A percentile compares a stretch with the other conserved stretches of the same genome.
Evolutionary conservation across 2,888 invertebrate genomes (phyloP).

Genomic region (Himalopsyche kuldschensis): DNA sequence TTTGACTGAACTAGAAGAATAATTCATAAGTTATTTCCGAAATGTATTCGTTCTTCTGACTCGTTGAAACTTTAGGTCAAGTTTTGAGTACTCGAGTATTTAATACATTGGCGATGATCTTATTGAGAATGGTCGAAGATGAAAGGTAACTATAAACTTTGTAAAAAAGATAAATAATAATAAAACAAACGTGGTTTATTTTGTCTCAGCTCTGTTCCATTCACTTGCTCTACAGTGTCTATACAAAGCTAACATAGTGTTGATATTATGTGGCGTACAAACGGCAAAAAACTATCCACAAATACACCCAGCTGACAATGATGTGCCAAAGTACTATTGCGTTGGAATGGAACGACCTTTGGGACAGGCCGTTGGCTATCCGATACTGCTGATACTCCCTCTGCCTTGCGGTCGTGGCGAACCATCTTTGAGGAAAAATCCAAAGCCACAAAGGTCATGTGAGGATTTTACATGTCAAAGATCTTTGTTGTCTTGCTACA

Average conservation of each 20-base stretch:
- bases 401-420: not conserved
- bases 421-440: conserved; percentile 1
- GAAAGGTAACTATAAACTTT: too few relatives aligned
- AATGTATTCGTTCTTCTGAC: too few relatives aligned
- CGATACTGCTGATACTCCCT: not conserved
- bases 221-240: not conserved
- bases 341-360: not conserved
- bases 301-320: not conserved
- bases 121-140: too few relatives aligned
- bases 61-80: too few relatives aligned
- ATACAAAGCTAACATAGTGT: not conserved
- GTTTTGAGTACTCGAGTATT: too few relatives aligned
- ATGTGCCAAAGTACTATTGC: conserved; percentile 1
- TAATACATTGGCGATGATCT: too few relatives aligned
- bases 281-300: not conserved
- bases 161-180: too few relatives aligned
- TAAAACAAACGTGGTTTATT: not conserved
- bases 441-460: not conserved
- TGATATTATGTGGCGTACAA: not conserved
- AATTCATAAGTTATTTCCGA: too few relatives aligned
- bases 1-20: too few relatives aligned
- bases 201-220: not conserved
- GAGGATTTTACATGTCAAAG: not conserved
- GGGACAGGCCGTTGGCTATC: not conserved
- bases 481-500: not conserved